These are phyloP conservation scores for Aphelocoma coerulescens DNA, from an alignment of 2,113 vertebrate genomes.

Conservation along the genomic window DNA sequence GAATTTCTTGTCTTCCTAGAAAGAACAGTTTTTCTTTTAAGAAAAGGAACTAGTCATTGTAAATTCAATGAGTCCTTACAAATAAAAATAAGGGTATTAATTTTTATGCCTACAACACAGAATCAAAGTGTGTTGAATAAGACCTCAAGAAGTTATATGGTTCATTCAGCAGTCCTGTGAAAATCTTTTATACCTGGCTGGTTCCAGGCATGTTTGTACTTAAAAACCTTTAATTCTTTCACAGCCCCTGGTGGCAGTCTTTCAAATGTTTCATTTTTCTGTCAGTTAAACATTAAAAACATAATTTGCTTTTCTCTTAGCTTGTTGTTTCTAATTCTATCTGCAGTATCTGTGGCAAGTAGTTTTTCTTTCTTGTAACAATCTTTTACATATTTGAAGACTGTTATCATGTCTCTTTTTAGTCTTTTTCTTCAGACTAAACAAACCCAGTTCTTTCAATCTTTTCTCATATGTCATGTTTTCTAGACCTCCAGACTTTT, in stretches of 20 bases:
- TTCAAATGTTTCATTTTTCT: not conserved
- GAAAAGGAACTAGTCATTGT: not conserved
- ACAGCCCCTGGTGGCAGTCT: not conserved
- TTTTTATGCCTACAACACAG: not conserved
- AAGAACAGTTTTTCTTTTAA: not conserved
- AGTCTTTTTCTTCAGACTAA: conserved; percentile 53
- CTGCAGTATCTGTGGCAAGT: not conserved
- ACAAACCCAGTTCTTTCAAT: conserved; percentile 58
- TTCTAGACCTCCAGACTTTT: not conserved
- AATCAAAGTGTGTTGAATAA: not conserved
- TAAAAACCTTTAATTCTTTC: not conserved
- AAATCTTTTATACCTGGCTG: not conserved
- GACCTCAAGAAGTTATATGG: not conserved
- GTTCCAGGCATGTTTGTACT: not conserved
- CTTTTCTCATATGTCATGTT: conserved; percentile 5
- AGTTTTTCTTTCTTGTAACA: conserved; percentile 23
- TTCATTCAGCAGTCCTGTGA: not conserved
- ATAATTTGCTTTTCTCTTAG: not conserved
- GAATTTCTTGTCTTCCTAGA: not conserved
- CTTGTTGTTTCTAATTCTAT: conserved; percentile 10
- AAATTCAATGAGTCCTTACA: not conserved
- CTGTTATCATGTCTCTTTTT: conserved; percentile 44
- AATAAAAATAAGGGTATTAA: not conserved
- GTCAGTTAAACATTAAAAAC: not conserved
- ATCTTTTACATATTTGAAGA: conserved; percentile 45